Base-by-base conservation (phyloP, 2,888 invertebrate species). In the Siphlonurus alternatus region DNA sequence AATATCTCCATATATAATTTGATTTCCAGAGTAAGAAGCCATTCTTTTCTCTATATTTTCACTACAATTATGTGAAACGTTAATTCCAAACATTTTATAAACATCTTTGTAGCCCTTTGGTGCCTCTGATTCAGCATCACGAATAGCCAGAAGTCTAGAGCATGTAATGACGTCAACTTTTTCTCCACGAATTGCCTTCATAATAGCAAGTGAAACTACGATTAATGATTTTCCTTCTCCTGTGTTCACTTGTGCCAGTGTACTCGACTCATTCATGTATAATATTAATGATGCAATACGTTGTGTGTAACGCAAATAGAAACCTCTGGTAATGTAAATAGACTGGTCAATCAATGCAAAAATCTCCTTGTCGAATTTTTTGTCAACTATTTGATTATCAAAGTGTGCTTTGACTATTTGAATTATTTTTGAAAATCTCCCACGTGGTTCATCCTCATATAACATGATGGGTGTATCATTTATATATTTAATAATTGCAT, bases 181-280 rank as follows among this genome's bases (percentile, higher is more conserved):
- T 25, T 70, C 66, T 1, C 71, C 71, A 22, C 65, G 67, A 3
- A 73, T 65, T 2, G 71, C 71, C 64, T 70, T 70, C 22, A 73
- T 67, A 2, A 71, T 70, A 1, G 74, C 71, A 0, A 72, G 64
- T 2, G 71, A 68, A 15, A 72, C 70, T 2, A 75, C 72, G 56
- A 75, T 72, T 25, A 70, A 67, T 0, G 75, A 71, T 66, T 75
- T 75, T 38, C 75, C 75, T 69, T 76, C 76, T 1, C 76, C 76
- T 7, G 76, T 76, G 51, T 71, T 68, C 7, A 75, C 70, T 66
- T 76, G 73, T 10, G 71, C 67, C 51, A 76, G 62, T 18, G 67
- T 66, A 19, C 68, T 69, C 0, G 59, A 64, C 3, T 67, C 23
- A 59, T 68, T 66, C 1, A 23, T 59, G 25, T 71, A 59, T 25